phyloP scores from a whole-genome alignment of 1,140 invertebrate genomes.

The Aphidius ervi region DNA sequence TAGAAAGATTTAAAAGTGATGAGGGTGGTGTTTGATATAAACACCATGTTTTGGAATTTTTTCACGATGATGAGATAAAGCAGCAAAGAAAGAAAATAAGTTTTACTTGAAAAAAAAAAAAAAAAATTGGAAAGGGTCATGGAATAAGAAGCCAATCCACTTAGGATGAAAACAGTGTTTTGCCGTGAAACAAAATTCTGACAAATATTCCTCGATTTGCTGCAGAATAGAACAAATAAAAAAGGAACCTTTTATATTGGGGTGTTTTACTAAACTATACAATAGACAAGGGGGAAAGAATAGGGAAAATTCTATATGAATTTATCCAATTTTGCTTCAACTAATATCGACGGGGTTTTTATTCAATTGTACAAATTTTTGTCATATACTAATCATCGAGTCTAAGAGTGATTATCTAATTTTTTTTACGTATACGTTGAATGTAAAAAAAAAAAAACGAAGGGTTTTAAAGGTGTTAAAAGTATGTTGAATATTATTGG shows the following conservation, averaged over 20 bases:
- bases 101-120: conserved; percentile 6
- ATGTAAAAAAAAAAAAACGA: too few relatives aligned
- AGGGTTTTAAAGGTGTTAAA: too few relatives aligned
- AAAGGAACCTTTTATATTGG: neutral
- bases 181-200: conserved; percentile 52
- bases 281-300: too few relatives aligned
- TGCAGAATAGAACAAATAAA: conserved; percentile 34
- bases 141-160: conserved; percentile 49
- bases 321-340: too few relatives aligned
- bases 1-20: neutral
- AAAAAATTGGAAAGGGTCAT: conserved; percentile 9
- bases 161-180: conserved; percentile 43
- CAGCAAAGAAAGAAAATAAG: neutral
- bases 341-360: too few relatives aligned
- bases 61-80: neutral
- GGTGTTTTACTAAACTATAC: neutral
- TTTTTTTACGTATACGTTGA: too few relatives aligned
- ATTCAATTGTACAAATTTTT: too few relatives aligned
- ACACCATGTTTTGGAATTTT: conserved; percentile 2
- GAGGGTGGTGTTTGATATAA: neutral
- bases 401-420: too few relatives aligned
- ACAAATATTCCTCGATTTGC: conserved; percentile 53
- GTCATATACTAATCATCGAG: too few relatives aligned
- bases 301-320: too few relatives aligned
- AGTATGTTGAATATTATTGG: too few relatives aligned